A percentile compares a stretch with the other conserved stretches of the same genome.
phyloP scores from a whole-genome alignment of 2,797 vertebrate species.

The Nannoperca australis region DNA sequence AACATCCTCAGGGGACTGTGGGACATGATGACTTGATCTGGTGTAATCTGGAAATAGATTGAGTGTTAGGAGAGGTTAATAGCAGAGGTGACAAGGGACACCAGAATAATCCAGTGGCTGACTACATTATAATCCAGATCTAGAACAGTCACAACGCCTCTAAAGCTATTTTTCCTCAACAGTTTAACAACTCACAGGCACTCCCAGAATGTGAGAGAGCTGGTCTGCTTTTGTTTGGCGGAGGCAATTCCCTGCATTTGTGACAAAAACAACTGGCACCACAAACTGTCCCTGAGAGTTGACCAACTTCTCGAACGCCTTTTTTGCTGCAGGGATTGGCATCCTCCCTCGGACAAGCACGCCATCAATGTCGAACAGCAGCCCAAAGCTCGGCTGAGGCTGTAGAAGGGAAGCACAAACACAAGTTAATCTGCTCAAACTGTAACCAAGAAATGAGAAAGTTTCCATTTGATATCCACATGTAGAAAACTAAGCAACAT shows the following conservation, averaged over 20 bases:
- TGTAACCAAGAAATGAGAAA: too few species aligned
- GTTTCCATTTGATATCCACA: too few species aligned
- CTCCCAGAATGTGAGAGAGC: slow-evolving; percentile 90
- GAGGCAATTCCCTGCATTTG: slow-evolving; percentile 94
- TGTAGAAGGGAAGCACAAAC: slow-evolving; percentile 29
- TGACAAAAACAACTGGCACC: slow-evolving; percentile 94
- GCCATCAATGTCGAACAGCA: slow-evolving; percentile 94
- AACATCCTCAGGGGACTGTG: slow-evolving; percentile 95
- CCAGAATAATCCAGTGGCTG: background rate
- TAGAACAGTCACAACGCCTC: background rate
- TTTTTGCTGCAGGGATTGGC: slow-evolving; percentile 90
- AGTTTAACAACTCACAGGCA: slow-evolving; percentile 87
- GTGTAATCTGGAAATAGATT: slow-evolving; percentile 85
- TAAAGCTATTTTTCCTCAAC: background rate
- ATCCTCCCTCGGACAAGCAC: slow-evolving; percentile 91
- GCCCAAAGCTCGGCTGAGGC: slow-evolving; percentile 88
- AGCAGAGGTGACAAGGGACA: background rate
- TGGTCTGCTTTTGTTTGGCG: slow-evolving; percentile 93
- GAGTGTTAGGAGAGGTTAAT: slow-evolving; percentile 19
- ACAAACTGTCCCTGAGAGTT: slow-evolving; percentile 89
- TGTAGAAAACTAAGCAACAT: background rate
- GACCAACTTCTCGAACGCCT: slow-evolving; percentile 90
- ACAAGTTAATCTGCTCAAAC: background rate
- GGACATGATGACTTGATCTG: slow-evolving; percentile 94
- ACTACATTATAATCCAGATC: background rate